Base-by-base conservation (phyloP, 2,797 vertebrate species). In the Siniperca scherzeri region DNA sequence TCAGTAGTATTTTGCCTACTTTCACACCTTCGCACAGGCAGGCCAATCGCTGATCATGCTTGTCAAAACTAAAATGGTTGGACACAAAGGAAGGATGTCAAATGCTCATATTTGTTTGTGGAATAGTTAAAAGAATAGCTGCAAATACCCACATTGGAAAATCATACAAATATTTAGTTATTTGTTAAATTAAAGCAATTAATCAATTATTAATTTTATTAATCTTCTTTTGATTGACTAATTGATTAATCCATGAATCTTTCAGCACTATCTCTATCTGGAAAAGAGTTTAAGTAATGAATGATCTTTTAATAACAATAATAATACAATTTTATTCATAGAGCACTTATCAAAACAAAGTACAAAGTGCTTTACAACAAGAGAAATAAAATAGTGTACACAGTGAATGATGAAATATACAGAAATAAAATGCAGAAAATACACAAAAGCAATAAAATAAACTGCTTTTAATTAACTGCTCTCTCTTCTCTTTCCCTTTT, bases 11-110 rank as follows among this genome's bases (percentile, higher is more conserved):
- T 48, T 3, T 73, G 55, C 33, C 42, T 69, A 40, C 44, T 66
- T 70, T 80, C 46, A 83, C 77, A 48, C 74, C 53, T 77, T 25
- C 4, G 1, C 59, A 62, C 77, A 44, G 19, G 65, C 17, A 30
- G 60, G 70, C 30, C 65, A 27, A 30, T 57, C n/a, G 14, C 65
- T 61, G 16, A 25, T 53, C 33, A 30, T 59, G 9, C n/a, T 50
- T 0, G 30, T 70, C 19, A 1, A 42, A 42, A 12, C 40, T 11
- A 40, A 30, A 27, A 10, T 19, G 3, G 14, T 19, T 46, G 40
- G 42, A 19, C 2, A 5, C 11, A 64, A 40, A 64, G 38, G 4
- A 46, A 46, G 11, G 55, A 57, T 16, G 25, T 57, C 13, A 57
- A 56, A 56, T 57, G 13, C 55, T 57, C 14, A 57, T 57, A 8